Evolutionary conservation across 2,113 vertebrate species (phyloP).

Genomic region (Ciconia stormi): DNA sequence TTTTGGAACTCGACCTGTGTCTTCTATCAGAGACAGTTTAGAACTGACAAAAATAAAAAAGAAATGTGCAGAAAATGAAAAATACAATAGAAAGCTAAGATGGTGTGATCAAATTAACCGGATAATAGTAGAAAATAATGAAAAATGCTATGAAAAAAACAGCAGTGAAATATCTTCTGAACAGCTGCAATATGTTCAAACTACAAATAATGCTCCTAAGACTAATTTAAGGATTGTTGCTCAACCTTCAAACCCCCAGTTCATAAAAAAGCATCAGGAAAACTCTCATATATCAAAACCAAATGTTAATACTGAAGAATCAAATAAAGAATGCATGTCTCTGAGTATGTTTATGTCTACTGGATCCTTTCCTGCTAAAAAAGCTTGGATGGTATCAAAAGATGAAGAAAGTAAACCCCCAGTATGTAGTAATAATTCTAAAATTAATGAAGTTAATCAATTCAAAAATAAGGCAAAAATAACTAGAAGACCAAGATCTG

Average conservation of each 20-base stretch:
- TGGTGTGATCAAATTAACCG: slow-evolving; percentile 85
- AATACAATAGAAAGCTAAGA: slow-evolving; percentile 79
- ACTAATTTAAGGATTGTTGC: slow-evolving; percentile 19
- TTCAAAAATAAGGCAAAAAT: slow-evolving; percentile 55
- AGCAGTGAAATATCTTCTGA: neutral
- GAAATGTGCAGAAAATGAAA: slow-evolving; percentile 66
- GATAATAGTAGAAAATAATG: neutral
- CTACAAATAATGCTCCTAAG: neutral
- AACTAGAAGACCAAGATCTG: slow-evolving; percentile 64
- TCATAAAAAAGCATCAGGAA: slow-evolving; percentile 61
- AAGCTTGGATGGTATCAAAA: slow-evolving; percentile 80
- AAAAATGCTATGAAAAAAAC: slow-evolving; percentile 2
- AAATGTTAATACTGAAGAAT: slow-evolving; percentile 30
- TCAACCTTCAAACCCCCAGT: slow-evolving; percentile 3
- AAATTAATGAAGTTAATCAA: slow-evolving; percentile 45
- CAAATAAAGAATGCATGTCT: slow-evolving; percentile 40
- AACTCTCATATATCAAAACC: neutral
- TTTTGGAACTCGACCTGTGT: slow-evolving; percentile 71
- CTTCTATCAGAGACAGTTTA: slow-evolving; percentile 85
- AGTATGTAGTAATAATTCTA: slow-evolving; percentile 48
- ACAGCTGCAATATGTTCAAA: slow-evolving; percentile 15
- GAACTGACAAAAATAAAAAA: slow-evolving; percentile 82
- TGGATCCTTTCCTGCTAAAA: slow-evolving; percentile 74
- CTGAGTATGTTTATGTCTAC: slow-evolving; percentile 51
- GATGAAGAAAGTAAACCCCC: slow-evolving; percentile 66